These are phyloP conservation scores for Troglohyphantes excavatus DNA, from an alignment of 2,888 invertebrate species.

Conservation along the genomic window DNA sequence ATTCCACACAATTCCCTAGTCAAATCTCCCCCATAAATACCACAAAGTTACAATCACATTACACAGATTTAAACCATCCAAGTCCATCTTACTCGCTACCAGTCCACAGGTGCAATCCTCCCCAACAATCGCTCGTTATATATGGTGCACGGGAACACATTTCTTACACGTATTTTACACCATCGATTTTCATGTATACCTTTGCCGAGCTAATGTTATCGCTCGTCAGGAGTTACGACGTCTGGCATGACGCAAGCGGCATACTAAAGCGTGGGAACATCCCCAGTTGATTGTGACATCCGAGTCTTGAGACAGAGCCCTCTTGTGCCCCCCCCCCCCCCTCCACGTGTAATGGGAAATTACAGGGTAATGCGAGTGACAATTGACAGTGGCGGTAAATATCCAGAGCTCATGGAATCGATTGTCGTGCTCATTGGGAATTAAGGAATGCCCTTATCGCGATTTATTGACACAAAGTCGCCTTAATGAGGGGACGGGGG, in stretches of 20 bases:
- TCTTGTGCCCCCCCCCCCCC: neutral
- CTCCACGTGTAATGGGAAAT: conserved; percentile 11
- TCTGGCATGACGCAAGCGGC: conserved; percentile 31
- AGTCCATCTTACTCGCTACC: too few species aligned
- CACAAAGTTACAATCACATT: too few species aligned
- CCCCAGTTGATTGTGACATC: conserved; percentile 36
- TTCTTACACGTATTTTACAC: conserved; percentile 23
- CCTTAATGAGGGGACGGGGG: neutral
- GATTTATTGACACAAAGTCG: conserved; percentile 17
- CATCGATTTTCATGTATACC: conserved; percentile 24
- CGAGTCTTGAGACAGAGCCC: neutral
- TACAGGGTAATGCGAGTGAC: conserved; percentile 32
- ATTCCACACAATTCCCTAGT: too few species aligned
- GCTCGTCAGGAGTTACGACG: conserved; percentile 57
- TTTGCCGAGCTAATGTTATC: conserved; percentile 40
- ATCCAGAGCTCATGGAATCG: conserved; percentile 22
- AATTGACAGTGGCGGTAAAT: conserved; percentile 52
- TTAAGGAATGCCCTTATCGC: conserved; percentile 21
- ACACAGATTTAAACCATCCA: too few species aligned
- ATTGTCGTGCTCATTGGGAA: conserved; percentile 5
- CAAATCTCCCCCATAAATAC: too few species aligned
- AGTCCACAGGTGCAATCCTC: neutral
- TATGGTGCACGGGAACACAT: neutral
- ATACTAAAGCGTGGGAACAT: conserved; percentile 68
- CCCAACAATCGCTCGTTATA: neutral